Percentiles rank a stretch among this genome's conserved stretches.
Conservation (phyloP, 1,140 invertebrate genomes). For the Ylistrum balloti region DNA sequence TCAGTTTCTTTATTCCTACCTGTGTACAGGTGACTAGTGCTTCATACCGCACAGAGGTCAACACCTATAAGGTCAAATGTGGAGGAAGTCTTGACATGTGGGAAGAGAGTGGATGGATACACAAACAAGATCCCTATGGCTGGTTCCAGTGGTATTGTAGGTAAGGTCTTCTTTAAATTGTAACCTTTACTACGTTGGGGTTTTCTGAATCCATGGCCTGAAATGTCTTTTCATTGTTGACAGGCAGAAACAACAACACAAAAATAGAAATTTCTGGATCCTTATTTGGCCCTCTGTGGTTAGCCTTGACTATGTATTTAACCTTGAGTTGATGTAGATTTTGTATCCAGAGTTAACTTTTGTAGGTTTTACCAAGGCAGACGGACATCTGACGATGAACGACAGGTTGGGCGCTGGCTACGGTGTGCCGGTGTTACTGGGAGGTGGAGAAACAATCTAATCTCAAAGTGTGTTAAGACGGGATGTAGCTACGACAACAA, state of each 20-base stretch:
- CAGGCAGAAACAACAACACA: no score
- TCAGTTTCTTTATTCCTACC: no score
- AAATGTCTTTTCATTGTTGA: no score
- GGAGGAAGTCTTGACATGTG: slow-evolving; percentile 76
- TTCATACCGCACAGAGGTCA: slow-evolving; percentile 68
- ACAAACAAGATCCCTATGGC: slow-evolving; percentile 77
- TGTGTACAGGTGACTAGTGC: slow-evolving; percentile 64
- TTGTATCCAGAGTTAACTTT: background rate
- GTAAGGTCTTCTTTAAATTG: no score
- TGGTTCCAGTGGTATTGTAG: slow-evolving; percentile 78
- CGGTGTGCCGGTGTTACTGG: slow-evolving; percentile 71
- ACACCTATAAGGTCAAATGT: slow-evolving; percentile 74
- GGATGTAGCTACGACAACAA: slow-evolving; percentile 67
- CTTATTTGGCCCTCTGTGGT: background rate
- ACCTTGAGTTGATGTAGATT: no score
- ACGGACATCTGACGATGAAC: slow-evolving; percentile 71
- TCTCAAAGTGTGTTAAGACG: slow-evolving; percentile 71
- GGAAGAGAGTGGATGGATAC: slow-evolving; percentile 76
- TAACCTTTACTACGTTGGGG: no score
- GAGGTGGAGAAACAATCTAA: slow-evolving; percentile 73
- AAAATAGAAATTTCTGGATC: no score
- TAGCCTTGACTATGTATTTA: background rate
- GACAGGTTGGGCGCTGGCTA: slow-evolving; percentile 74
- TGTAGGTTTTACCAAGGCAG: slow-evolving; percentile 74
- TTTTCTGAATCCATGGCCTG: no score